Conservation (phyloP, 2,113 vertebrate genomes). For the Amazona guildingii region DNA sequence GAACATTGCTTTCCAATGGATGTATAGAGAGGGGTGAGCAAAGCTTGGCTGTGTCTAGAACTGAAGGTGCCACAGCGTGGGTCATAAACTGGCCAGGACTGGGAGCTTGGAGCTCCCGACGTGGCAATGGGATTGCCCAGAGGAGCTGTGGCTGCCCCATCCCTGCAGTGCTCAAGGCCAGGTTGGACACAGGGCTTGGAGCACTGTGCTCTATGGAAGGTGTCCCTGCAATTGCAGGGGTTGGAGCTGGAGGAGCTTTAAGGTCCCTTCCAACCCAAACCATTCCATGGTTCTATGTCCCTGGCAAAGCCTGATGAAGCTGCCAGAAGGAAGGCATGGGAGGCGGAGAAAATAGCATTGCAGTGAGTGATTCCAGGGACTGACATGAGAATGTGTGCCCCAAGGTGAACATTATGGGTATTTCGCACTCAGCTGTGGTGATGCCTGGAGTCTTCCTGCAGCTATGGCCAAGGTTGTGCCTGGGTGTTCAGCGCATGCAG, state of each 20-base stretch:
- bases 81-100: background rate
- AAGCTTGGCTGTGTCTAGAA: background rate
- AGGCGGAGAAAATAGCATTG: background rate
- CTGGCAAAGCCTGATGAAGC: background rate
- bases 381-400: background rate
- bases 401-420: background rate
- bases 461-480: background rate
- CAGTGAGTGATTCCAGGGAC: background rate
- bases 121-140: background rate
- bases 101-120: background rate
- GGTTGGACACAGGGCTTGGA: background rate
- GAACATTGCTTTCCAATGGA: background rate
- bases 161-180: background rate
- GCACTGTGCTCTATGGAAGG: no score
- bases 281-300: no score
- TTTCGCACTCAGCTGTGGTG: background rate
- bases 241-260: no score
- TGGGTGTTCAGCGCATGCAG: background rate
- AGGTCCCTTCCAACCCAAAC: no score
- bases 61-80: background rate
- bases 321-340: background rate
- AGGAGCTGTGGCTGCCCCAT: background rate
- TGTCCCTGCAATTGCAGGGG: no score
- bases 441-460: background rate
- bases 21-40: background rate